Evolutionary conservation across 2,888 invertebrate species (phyloP), one percentile per base, ranked within the genome.

Genomic region (Hoplodrina blanda): DNA sequence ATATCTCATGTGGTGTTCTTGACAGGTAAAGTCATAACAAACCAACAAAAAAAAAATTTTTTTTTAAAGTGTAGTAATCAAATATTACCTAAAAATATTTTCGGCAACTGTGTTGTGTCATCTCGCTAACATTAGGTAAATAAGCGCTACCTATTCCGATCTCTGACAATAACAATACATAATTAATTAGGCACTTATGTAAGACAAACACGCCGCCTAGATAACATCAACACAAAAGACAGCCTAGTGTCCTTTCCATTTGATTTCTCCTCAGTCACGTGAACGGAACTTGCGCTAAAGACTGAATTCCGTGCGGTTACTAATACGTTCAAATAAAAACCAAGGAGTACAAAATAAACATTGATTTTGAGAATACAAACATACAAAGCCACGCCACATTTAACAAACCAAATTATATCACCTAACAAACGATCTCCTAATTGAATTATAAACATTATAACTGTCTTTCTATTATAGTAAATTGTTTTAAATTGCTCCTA

Each of bases 381-480:
- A 54, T 49, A 57, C 20, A 66, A 30, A 30, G 1, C n/a, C 57
- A 63, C 69, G 59, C 57, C 6, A 75, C n/a, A 71, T 46, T 57
- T 62, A 62, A 69, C 65, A 74, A 74, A 73, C 54, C 52, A 61
- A 62, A 75, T 68, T 64, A 46, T 65, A 73, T 72, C 57, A 65
- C 62, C 49, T 25, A 44, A 41, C 59, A 74, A 79, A 79, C 44
- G 49, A 78, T 68, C 69, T 53, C 49, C 62, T 83, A 78, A 83
- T 80, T 76, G 84, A 76, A 84, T 83, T 85, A 81, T 80, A 85
- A 83, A 82, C 69, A 75, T 72, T 59, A 30, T 65, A 73, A 69
- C 69, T 41, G 49, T 70, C 30, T 72, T 62, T 67, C 49, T 64
- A 66, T 72, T 60, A 68, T 73, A 60, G 59, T 73, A 80, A 73